These are phyloP conservation scores for Chionoecetes opilio DNA, from an alignment of 1,140 invertebrate genomes.

Conservation along the genomic window DNA sequence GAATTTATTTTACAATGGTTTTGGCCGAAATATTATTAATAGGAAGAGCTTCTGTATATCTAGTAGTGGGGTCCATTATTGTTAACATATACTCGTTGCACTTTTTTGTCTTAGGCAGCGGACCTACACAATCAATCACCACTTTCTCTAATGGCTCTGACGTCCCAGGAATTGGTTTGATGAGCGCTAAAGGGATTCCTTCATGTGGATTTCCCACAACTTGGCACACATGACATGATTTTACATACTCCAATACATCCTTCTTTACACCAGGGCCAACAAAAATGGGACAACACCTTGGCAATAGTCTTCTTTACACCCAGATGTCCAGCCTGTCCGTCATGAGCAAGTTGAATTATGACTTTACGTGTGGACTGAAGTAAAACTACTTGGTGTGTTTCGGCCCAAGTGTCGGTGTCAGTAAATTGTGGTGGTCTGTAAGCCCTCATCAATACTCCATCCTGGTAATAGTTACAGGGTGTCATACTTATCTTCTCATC, in stretches of 20 bases:
- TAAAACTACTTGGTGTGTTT: not conserved
- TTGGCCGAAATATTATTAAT: conserved; percentile 19
- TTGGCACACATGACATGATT: conserved; percentile 42
- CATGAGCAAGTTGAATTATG: not conserved
- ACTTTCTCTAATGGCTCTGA: conserved; percentile 46
- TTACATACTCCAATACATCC: too few species aligned
- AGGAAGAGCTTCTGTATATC: conserved; percentile 38
- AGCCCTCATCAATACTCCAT: not conserved
- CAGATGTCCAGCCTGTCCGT: not conserved
- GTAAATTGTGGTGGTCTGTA: not conserved
- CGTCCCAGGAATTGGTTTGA: conserved; percentile 14
- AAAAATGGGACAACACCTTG: too few species aligned
- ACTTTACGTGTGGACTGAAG: not conserved
- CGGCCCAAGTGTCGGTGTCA: not conserved
- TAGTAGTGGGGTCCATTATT: not conserved
- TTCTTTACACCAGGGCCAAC: too few species aligned
- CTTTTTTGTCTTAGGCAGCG: conserved; percentile 5
- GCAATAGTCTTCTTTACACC: too few species aligned
- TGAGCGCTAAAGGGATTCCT: not conserved
- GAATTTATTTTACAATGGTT: not conserved
- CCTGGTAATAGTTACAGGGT: too few species aligned
- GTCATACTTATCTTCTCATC: too few species aligned
- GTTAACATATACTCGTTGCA: conserved; percentile 39
- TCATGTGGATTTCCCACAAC: conserved; percentile 48
- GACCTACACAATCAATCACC: conserved; percentile 7